Percentiles rank a stretch among this genome's conserved stretches.
phyloP scores from a whole-genome alignment of 2,113 vertebrate species.

The Petromus typicus region DNA sequence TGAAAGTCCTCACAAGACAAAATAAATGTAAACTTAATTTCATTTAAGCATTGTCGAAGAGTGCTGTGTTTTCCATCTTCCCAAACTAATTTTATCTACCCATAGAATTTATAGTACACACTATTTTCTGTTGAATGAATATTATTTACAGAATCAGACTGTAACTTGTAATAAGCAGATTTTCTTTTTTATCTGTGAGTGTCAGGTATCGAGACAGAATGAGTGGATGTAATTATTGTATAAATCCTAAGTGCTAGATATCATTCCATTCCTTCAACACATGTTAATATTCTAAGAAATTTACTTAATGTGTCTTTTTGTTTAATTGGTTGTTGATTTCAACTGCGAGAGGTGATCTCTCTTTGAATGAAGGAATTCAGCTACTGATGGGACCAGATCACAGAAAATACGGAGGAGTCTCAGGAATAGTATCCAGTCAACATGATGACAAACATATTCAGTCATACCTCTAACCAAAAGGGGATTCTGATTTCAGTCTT shows the following conservation, averaged over 20 bases:
- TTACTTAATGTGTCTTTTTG: background rate
- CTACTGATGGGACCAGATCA: slow-evolving; percentile 22
- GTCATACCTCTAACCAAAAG: slow-evolving; percentile 54
- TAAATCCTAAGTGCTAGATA: background rate
- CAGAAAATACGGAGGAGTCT: slow-evolving; percentile 71
- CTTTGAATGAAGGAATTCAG: background rate
- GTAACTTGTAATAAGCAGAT: background rate
- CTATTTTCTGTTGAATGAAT: background rate
- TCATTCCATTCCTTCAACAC: background rate
- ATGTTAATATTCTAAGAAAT: background rate
- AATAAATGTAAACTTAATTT: background rate
- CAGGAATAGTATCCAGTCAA: slow-evolving; percentile 64
- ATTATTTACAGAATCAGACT: background rate
- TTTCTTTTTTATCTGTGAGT: background rate
- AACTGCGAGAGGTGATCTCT: background rate
- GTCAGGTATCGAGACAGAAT: background rate
- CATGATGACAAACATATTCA: slow-evolving; percentile 68
- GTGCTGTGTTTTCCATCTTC: background rate
- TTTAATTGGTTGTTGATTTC: background rate
- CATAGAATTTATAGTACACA: background rate
- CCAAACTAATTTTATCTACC: background rate
- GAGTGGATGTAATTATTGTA: background rate
- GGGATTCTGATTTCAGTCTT: slow-evolving; percentile 61
- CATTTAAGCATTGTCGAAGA: background rate
- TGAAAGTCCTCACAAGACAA: background rate